phyloP scores from a whole-genome alignment of 2,113 vertebrate genomes.

The Prunella fulvescens region DNA sequence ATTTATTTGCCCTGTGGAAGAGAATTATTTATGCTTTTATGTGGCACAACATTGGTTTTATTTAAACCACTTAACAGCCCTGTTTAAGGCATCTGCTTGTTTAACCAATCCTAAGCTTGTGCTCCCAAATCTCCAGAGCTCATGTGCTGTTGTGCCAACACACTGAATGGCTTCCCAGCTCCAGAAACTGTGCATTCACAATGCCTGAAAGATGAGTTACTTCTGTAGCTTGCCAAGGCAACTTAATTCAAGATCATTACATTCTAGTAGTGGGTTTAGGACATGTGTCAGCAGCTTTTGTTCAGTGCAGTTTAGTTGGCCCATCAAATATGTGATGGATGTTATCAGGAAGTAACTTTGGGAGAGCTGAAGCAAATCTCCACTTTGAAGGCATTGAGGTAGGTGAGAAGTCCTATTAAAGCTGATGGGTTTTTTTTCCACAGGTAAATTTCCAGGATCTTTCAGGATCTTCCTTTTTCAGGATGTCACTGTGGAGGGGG shows the following conservation, averaged over 20 bases:
- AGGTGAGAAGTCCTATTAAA: neutral
- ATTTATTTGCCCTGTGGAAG: neutral
- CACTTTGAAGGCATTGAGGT: neutral
- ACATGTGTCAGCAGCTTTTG: neutral
- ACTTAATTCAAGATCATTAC: neutral
- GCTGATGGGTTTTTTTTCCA: fast-evolving
- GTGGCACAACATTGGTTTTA: neutral
- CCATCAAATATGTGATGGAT: neutral
- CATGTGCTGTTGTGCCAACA: neutral
- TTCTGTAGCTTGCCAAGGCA: neutral
- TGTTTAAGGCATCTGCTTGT: neutral
- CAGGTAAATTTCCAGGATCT: neutral
- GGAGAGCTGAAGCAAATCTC: neutral
- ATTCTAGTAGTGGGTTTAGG: neutral
- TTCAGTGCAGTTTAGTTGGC: neutral
- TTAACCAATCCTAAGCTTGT: neutral
- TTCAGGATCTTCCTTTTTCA: neutral
- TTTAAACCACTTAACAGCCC: neutral
- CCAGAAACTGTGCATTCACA: neutral
- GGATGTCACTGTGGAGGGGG: neutral
- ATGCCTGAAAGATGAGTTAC: neutral
- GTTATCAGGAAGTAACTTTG: neutral
- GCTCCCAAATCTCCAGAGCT: neutral
- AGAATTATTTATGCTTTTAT: neutral
- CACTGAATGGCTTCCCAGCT: neutral